phyloP scores from a whole-genome alignment of 2,888 invertebrate species.

The Ectemnius lituratus region DNA sequence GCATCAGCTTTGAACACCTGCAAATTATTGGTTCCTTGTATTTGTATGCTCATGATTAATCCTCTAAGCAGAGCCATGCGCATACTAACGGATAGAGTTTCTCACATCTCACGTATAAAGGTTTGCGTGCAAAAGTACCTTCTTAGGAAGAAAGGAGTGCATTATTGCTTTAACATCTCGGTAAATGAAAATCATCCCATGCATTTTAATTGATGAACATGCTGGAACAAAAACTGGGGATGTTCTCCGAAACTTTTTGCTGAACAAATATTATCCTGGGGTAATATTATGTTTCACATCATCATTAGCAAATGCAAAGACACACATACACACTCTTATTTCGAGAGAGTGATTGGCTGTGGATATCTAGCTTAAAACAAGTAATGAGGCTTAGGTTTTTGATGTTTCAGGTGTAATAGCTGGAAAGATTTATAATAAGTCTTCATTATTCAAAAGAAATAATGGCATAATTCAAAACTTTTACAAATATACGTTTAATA shows the following conservation, averaged over 20 bases:
- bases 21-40: slow-evolving; percentile 61
- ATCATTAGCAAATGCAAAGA: no score
- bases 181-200: slow-evolving; percentile 68
- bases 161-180: slow-evolving; percentile 57
- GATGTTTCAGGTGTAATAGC: no score
- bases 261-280: not conserved
- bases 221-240: slow-evolving; percentile 69
- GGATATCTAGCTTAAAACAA: no score
- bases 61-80: not conserved
- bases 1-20: slow-evolving; percentile 90
- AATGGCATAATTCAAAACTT: no score
- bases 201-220: slow-evolving; percentile 69
- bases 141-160: slow-evolving; percentile 43
- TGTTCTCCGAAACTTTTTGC: slow-evolving; percentile 7
- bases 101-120: slow-evolving; percentile 25
- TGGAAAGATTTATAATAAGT: no score
- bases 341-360: no score
- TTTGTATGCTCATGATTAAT: not conserved
- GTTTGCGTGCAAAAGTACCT: slow-evolving; percentile 43
- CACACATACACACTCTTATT: no score
- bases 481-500: no score
- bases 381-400: no score
- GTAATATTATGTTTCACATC: not conserved
- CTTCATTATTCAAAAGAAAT: no score
- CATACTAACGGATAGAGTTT: not conserved